Conservation (phyloP, 1,140 invertebrate genomes). For the Dryas iulia region DNA sequence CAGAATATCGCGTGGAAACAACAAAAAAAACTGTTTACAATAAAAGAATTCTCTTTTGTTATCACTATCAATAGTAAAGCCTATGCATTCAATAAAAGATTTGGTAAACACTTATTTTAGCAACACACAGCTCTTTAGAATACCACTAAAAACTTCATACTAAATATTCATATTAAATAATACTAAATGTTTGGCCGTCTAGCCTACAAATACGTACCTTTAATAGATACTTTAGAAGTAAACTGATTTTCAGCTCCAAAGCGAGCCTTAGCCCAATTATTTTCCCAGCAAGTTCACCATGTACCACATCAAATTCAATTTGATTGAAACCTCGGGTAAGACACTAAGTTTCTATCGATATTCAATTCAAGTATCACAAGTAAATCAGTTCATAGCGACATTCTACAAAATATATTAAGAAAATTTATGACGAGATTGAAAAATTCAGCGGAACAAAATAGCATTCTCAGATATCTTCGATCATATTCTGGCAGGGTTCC, state of each 20-base stretch:
- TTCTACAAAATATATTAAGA: slow-evolving; percentile 6
- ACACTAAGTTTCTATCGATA: neutral
- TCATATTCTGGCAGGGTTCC: neutral
- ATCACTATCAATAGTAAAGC: no score
- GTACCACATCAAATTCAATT: neutral
- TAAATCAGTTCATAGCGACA: neutral
- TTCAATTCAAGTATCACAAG: neutral
- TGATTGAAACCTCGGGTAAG: neutral
- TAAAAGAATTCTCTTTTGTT: no score
- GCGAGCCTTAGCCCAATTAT: neutral
- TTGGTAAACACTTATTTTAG: no score
- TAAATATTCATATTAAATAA: no score
- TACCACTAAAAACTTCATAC: no score
- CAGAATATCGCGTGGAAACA: no score
- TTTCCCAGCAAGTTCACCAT: neutral
- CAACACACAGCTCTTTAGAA: no score
- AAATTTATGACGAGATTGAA: neutral
- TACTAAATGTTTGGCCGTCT: no score
- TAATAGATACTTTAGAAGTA: no score
- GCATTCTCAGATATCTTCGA: slow-evolving; percentile 1
- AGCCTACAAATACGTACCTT: no score
- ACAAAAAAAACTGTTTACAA: no score
- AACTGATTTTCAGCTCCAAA: neutral
- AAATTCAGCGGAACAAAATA: slow-evolving; percentile 10
- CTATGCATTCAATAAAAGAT: no score